phyloP scores from a whole-genome alignment of 2,113 vertebrate species.

The Ophiodon elongatus region DNA sequence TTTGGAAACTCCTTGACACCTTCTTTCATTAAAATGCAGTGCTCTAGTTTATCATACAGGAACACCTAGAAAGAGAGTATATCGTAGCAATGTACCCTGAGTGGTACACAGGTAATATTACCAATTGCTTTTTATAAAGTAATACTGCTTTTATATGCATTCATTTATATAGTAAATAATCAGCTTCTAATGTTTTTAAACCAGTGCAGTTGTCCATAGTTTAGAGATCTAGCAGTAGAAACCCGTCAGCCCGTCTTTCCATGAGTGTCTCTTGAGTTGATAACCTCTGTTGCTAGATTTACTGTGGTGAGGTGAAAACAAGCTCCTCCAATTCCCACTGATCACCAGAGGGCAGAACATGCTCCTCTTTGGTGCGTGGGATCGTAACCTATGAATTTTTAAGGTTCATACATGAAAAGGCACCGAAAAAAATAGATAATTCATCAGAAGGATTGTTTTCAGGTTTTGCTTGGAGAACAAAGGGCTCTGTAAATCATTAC shows the following conservation, averaged over 20 bases:
- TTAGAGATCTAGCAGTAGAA: slow-evolving; percentile 42
- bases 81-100: neutral
- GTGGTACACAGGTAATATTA: neutral
- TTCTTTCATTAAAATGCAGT: neutral
- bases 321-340: slow-evolving; percentile 59
- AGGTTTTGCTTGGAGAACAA: slow-evolving; percentile 61
- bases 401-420: slow-evolving; percentile 57
- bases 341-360: slow-evolving; percentile 58
- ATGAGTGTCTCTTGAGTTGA: slow-evolving; percentile 50
- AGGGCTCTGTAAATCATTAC: slow-evolving; percentile 79
- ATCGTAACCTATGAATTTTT: slow-evolving; percentile 57
- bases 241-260: slow-evolving; percentile 46
- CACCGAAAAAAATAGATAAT: slow-evolving; percentile 45
- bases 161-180: slow-evolving; percentile 1
- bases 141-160: neutral
- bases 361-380: slow-evolving; percentile 36
- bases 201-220: slow-evolving; percentile 12
- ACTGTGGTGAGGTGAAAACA: slow-evolving; percentile 75
- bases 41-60: too few species aligned
- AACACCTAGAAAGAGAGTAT: neutral
- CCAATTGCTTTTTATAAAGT: neutral
- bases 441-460: slow-evolving; percentile 58
- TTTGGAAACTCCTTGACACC: neutral
- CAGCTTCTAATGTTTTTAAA: neutral
- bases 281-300: slow-evolving; percentile 70